Conservation (phyloP, 2,888 invertebrate genomes). For the Rugalucina vietnamica region DNA sequence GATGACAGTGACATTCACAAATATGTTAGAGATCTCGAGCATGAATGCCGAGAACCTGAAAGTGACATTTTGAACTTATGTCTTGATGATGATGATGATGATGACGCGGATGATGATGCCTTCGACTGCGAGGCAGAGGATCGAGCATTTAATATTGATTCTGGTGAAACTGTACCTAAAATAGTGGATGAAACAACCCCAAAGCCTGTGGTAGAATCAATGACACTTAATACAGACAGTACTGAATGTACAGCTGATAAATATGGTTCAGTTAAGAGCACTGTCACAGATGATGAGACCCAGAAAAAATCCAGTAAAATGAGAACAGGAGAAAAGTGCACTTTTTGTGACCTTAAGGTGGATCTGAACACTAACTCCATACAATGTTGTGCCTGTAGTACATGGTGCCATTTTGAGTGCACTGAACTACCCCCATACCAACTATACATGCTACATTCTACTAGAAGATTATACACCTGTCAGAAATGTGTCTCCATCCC, state of each 20-base stretch:
- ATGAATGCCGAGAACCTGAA: too few species aligned
- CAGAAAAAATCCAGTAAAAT: neutral
- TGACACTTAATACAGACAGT: too few species aligned
- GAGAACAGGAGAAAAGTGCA: neutral
- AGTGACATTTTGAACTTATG: too few species aligned
- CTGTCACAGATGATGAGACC: neutral
- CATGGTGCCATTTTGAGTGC: neutral
- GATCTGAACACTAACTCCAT: neutral
- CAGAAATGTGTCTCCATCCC: neutral
- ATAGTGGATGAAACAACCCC: neutral
- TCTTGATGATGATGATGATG: too few species aligned
- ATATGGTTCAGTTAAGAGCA: neutral
- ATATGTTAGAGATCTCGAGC: neutral
- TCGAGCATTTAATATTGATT: too few species aligned
- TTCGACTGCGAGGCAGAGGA: too few species aligned
- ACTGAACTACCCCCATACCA: neutral
- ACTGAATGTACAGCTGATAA: neutral
- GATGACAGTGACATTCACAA: neutral
- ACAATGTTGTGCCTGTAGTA: neutral
- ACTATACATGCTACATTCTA: neutral
- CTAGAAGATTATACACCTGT: neutral
- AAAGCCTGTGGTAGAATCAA: too few species aligned
- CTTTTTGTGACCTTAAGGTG: neutral
- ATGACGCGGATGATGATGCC: too few species aligned
- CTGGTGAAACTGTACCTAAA: neutral